These are phyloP conservation scores for Vannuccia rotundouncinata DNA, from an alignment of 2,888 invertebrate genomes.

Conservation along the genomic window DNA sequence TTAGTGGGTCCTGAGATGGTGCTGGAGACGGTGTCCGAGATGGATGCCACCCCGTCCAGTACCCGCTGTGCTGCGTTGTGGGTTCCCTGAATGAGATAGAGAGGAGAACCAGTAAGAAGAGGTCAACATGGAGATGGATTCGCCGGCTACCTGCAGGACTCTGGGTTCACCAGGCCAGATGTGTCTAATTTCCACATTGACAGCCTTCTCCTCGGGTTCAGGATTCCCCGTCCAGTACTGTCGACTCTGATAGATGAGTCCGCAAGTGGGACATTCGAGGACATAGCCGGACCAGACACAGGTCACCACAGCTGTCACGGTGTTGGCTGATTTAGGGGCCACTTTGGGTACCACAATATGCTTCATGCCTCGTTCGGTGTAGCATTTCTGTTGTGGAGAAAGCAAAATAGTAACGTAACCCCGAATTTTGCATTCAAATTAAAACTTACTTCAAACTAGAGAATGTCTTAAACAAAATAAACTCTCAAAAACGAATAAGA, in stretches of 20 bases:
- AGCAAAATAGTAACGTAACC: too few relatives aligned
- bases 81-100: slow-evolving; percentile 47
- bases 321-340: too few relatives aligned
- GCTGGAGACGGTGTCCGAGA: slow-evolving; percentile 64
- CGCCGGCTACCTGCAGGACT: too few relatives aligned
- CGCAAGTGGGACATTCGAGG: slow-evolving; percentile 70
- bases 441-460: too few relatives aligned
- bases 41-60: slow-evolving; percentile 64
- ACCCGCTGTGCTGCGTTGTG: slow-evolving; percentile 65
- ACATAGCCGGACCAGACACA: slow-evolving; percentile 72
- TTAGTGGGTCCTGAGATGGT: slow-evolving; percentile 66
- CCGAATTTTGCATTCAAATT: too few relatives aligned
- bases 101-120: too few relatives aligned
- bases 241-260: slow-evolving; percentile 67
- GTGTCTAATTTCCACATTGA: slow-evolving; percentile 38
- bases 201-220: slow-evolving; percentile 65
- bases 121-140: not conserved
- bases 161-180: slow-evolving; percentile 41
- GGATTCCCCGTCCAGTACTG: slow-evolving; percentile 76
- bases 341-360: too few relatives aligned
- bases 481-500: too few relatives aligned
- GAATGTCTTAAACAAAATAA: too few relatives aligned
- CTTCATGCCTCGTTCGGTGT: too few relatives aligned
- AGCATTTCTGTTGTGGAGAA: too few relatives aligned
- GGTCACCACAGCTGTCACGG: too few relatives aligned